These are phyloP conservation scores for Drosophila sturtevanti DNA, from an alignment of 1,140 invertebrate species.

Conservation along the genomic window DNA sequence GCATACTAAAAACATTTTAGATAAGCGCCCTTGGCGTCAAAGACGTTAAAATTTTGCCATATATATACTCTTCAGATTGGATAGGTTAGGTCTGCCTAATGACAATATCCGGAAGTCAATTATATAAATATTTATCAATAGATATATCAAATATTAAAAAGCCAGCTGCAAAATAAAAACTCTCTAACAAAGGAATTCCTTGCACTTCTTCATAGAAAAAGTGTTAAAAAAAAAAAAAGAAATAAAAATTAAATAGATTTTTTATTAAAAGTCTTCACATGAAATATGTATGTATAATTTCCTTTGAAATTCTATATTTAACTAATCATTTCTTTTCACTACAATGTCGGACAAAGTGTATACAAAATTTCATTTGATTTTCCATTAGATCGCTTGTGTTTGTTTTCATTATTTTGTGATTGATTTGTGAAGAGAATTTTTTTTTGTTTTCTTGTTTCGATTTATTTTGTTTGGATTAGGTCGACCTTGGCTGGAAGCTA, in stretches of 20 bases:
- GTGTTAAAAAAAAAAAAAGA: too few species aligned
- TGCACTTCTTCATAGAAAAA: too few species aligned
- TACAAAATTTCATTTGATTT: background rate
- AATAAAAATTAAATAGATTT: too few species aligned
- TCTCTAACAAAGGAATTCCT: too few species aligned
- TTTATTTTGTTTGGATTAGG: conserved; percentile 20
- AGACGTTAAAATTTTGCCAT: background rate
- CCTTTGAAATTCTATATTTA: too few species aligned
- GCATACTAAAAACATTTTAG: conserved; percentile 45
- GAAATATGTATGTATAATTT: too few species aligned
- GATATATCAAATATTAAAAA: too few species aligned
- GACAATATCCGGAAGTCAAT: background rate
- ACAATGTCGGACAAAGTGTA: background rate
- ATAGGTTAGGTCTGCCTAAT: background rate
- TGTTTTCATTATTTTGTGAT: background rate
- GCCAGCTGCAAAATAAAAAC: too few species aligned
- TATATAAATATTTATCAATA: background rate
- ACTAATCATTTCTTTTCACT: too few species aligned
- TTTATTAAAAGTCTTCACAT: too few species aligned
- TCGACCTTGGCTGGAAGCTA: conserved; percentile 35
- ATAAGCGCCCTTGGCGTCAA: conserved; percentile 33
- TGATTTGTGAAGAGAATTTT: conserved; percentile 17
- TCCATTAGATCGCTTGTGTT: background rate
- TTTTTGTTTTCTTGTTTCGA: conserved; percentile 3
- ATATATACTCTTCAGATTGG: conserved; percentile 12